Evolutionary conservation across 2,888 invertebrate genomes (phyloP), one percentile per base, ranked within the genome.

Genomic region (Tenthredo distinguenda): DNA sequence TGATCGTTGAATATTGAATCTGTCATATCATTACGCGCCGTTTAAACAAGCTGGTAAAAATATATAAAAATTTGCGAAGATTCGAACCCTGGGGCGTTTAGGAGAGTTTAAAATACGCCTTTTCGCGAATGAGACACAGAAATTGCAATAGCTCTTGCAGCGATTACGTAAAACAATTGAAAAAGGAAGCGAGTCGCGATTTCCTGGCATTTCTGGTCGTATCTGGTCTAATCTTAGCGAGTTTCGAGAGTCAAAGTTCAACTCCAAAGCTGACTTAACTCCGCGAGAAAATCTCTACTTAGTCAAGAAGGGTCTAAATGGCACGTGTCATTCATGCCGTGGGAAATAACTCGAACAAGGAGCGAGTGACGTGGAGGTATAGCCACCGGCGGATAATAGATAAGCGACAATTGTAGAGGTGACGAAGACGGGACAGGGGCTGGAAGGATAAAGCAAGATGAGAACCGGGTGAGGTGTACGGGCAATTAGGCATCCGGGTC

Each of bases 321-420:
- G n/a, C 58, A 79, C 79, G 79, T 79, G 79, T 83, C 85, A 86
- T 74, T 50, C 86, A 58, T 79, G 79, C 85, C 62, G 74, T 43
- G 50, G 77, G 47, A 85, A 74, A 84, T 76, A 82, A 86, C 68
- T 84, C 9, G 85, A 86, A 81, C 68, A 84, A 34, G 12, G 3
- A 68, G 12, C 26, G 26, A 34, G 7, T 26, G 34, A 68, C 6
- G 15, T 62, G 58, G 79, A 84, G 79, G 40, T 47, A 74, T 85
- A 87, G 85, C 12, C 84, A 76, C 81, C 79, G 86, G 85, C 85
- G 85, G 86, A 84, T 26, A 84, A 86, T 34, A 83, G 85, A 58
- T 74, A 86, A 76, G 77, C 55, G 55, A 31, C 34, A 50, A 47
- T 34, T 9, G 77, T 47, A 26, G 85, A 84, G 58, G 47, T 47